phyloP scores from a whole-genome alignment of 53 echinoderm and acorn worm species.

The Arbacia lixula region DNA sequence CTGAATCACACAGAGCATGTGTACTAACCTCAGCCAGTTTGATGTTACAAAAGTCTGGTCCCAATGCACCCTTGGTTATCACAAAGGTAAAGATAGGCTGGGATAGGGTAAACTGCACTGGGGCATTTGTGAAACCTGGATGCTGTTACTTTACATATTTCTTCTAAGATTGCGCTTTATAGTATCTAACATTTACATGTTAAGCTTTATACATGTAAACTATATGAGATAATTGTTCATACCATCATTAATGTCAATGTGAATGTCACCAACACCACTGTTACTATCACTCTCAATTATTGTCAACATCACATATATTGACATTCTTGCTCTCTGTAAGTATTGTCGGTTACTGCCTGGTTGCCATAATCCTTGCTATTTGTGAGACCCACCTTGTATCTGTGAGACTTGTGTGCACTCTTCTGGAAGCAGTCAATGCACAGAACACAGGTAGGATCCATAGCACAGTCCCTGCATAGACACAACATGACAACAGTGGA shows the following conservation, averaged over 20 bases:
- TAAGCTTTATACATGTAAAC: too few species aligned
- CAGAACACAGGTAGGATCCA: slow-evolving; percentile 98
- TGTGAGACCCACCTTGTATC: slow-evolving; percentile 79
- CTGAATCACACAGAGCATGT: too few species aligned
- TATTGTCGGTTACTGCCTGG: not conserved
- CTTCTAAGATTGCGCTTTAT: too few species aligned
- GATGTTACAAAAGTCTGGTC: too few species aligned
- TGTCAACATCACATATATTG: not conserved
- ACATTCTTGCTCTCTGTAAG: not conserved
- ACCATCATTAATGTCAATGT: not conserved
- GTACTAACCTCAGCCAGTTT: too few species aligned
- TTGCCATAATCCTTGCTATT: not conserved
- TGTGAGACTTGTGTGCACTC: slow-evolving; percentile 84
- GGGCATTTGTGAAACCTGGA: too few species aligned
- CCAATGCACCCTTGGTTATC: too few species aligned
- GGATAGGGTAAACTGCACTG: too few species aligned
- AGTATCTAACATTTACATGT: too few species aligned
- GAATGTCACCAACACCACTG: not conserved
- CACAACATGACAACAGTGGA: not conserved
- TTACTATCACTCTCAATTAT: not conserved
- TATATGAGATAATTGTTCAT: too few species aligned
- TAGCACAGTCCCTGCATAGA: slow-evolving; percentile 84
- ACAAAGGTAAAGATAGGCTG: too few species aligned
- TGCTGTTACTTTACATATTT: too few species aligned
- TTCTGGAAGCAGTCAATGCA: slow-evolving; percentile 96